Evolutionary conservation across 2,797 vertebrate species (phyloP), one percentile per base, ranked within the genome.

Genomic region (Tenualosa thibaudeaui): DNA sequence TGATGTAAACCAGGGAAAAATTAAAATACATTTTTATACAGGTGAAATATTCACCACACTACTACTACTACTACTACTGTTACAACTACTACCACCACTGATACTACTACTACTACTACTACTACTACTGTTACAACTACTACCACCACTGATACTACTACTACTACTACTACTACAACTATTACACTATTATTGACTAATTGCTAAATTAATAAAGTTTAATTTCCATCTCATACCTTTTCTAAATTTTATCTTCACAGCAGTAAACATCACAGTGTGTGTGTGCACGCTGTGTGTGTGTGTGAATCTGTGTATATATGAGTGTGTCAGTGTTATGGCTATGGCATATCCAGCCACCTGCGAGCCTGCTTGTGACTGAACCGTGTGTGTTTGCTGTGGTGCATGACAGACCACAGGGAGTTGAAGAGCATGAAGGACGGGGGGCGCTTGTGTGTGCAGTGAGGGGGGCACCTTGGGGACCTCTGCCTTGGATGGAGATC

Each of bases 361-460:
- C 96, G 94, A 0, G 97, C 96, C 89, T 91, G 94, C 82, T 96
- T 96, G 88, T 97, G 96, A 88, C 94, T 94, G 92, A 96, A 96
- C 85, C 96, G 97, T 10, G 96, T 95, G 62, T 96, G 96, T 0
- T 96, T 96, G 87, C 95, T 94, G 81, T 95, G 94, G 91, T 97
- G 97, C 94, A 99, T 96, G 86, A 98, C 93, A 83, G 96, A 95
- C 96, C 97, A 98, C 86, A 98, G 92, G 3, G 95, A 97, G 94
- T 97, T 96, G 89, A 97, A 94, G 89, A 97, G 94, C 91, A 97
- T 93, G 90, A 96, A 93, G 31, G 95, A 96, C 85, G 97, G 95
- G 86, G 96, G 96, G 89, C 93, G 92, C 71, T 78, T 78, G 37
- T 78, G 71, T 46, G 37, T 78, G 37, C 71, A 8, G 17, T 10